Base-by-base conservation (phyloP, 2,113 vertebrate genomes). In the Ciconia maguari region DNA sequence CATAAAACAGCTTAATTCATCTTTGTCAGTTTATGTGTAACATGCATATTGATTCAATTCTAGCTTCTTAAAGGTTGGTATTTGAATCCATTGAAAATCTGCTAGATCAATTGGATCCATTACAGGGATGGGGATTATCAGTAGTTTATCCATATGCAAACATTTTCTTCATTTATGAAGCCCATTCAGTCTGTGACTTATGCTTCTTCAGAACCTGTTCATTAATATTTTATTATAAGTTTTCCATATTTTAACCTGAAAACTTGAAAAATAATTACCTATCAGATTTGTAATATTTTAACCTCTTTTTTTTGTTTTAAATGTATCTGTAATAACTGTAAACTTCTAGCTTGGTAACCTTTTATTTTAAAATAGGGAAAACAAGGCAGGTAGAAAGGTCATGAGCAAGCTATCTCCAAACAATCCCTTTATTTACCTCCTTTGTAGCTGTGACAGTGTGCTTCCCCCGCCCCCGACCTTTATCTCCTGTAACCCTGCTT, bases 1-100 rank as follows among this genome's bases (percentile, higher is more conserved):
- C 86, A 93, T 76, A 85, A 96, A 97, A 94, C 78, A 79, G 83
- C 51, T 89, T 97, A 91, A 96, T 97, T 95, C 64, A 80, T 96
- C 90, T 95, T 84, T 96, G 80, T 94, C 93, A 95, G 49, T 71
- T 91, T 55, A 49, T 77, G 60, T 74, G 44, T 57, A 94, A 81
- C 78, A 46, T 75, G 70, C 27, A 80, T 89, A 96, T 93, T 94
- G 93, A 95, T 92, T 93, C 77, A 84, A 3, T 84, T 75, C 66
- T 77, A 44, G 5, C 22, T 80, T 71, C 74, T 79, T 66, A 90
- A 94, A 94, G 24, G 13, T 52, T 94, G 38, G 36, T 54, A 68
- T 96, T 87, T 92, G 21, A 94, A 85, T 91, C 42, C 27, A 16
- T 7, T 61, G 71, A 72, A 93, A 80, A 69, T 25, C 27, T 80